These are phyloP conservation scores for Crematogaster levior DNA, from an alignment of 2,888 invertebrate species.

Conservation along the genomic window DNA sequence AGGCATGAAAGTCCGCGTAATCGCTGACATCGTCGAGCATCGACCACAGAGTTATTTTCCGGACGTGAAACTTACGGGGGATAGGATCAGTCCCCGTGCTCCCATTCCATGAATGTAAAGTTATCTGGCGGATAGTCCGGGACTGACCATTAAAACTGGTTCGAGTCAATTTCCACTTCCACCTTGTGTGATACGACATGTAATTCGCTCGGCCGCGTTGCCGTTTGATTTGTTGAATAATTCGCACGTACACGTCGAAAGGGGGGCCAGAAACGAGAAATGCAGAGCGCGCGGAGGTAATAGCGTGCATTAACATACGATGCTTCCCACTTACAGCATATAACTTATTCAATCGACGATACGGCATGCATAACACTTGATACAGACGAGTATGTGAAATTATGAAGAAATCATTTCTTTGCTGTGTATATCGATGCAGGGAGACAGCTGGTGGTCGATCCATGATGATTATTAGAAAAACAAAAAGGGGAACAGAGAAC, in stretches of 20 bases:
- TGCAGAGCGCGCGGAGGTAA: slow-evolving; percentile 21
- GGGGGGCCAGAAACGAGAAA: slow-evolving; percentile 56
- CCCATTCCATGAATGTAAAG: slow-evolving; percentile 82
- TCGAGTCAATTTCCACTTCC: slow-evolving; percentile 71
- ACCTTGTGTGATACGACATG: slow-evolving; percentile 10
- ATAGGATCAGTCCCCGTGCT: slow-evolving; percentile 67
- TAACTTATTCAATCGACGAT: slow-evolving; percentile 43
- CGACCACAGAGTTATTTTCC: slow-evolving; percentile 67
- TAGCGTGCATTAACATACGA: slow-evolving; percentile 37
- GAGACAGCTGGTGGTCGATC: neutral
- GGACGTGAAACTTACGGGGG: slow-evolving; percentile 64
- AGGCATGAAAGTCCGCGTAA: neutral
- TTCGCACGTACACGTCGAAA: slow-evolving; percentile 51
- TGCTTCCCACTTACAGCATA: slow-evolving; percentile 30
- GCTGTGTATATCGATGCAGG: slow-evolving; percentile 1
- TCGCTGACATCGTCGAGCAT: neutral
- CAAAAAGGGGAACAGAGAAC: neutral
- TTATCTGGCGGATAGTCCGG: slow-evolving; percentile 67
- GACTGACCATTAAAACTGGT: slow-evolving; percentile 73
- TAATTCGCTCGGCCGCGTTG: slow-evolving; percentile 60
- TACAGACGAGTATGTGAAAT: slow-evolving; percentile 5
- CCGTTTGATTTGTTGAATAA: slow-evolving; percentile 72
- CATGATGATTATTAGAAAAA: neutral
- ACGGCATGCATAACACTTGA: slow-evolving; percentile 2
- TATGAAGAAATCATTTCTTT: neutral